Evolutionary conservation across 1,140 invertebrate genomes (phyloP).

Genomic region (Drosophila melanica): DNA sequence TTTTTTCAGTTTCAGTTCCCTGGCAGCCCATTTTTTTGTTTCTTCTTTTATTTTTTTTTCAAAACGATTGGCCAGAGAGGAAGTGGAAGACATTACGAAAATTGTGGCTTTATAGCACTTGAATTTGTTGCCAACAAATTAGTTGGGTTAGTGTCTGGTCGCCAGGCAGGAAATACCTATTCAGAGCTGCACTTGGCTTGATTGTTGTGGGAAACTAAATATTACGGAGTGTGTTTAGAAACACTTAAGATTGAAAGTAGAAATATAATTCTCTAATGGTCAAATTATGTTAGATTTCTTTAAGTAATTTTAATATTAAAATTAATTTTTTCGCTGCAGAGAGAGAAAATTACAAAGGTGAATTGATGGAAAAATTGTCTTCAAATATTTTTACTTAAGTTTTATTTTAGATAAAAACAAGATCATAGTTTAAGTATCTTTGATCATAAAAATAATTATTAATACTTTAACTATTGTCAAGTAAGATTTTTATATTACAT

Average conservation of each 20-base stretch:
- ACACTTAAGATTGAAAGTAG: background rate
- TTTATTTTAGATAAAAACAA: too few species aligned
- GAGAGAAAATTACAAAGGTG: too few species aligned
- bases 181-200: background rate
- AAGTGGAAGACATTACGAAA: slow-evolving; percentile 1
- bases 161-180: slow-evolving; percentile 4
- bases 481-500: too few species aligned
- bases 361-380: too few species aligned
- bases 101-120: slow-evolving; percentile 11
- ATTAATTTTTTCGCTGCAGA: too few species aligned
- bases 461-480: too few species aligned
- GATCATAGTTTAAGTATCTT: too few species aligned
- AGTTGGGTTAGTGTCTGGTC: background rate
- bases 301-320: too few species aligned
- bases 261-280: too few species aligned
- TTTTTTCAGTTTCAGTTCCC: background rate
- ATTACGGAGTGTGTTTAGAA: background rate
- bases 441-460: too few species aligned
- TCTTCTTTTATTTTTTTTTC: background rate
- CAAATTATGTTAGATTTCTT: too few species aligned
- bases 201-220: slow-evolving; percentile 7
- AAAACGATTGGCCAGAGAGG: slow-evolving; percentile 2
- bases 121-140: slow-evolving; percentile 1
- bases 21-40: background rate
- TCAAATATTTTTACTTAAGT: too few species aligned